A percentile compares a stretch with the other conserved stretches of the same genome.
These are phyloP conservation scores for Andrena cerasifolii DNA, from an alignment of 1,140 invertebrate species.

Conservation along the genomic window DNA sequence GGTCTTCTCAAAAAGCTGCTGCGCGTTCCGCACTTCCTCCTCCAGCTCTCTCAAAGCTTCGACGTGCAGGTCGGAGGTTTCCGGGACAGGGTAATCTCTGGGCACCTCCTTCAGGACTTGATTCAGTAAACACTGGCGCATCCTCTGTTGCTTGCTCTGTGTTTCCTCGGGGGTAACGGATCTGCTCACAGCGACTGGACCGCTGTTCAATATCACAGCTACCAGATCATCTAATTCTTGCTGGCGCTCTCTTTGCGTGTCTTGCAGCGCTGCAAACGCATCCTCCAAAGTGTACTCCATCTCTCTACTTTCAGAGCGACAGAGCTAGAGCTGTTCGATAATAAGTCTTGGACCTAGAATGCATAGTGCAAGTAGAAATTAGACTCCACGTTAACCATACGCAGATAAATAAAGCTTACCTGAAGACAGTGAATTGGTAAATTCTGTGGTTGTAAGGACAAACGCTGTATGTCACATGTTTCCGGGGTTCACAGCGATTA, in stretches of 20 bases:
- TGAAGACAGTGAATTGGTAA: no score
- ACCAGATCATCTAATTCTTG: constrained; percentile 65
- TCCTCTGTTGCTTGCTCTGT: constrained; percentile 52
- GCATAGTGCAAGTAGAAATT: no score
- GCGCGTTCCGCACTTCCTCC: constrained; percentile 43
- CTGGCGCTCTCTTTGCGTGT: constrained; percentile 48
- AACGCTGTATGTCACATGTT: no score
- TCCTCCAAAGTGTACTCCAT: constrained; percentile 71
- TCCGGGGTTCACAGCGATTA: no score
- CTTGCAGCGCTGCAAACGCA: constrained; percentile 63
- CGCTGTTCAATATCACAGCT: constrained; percentile 59
- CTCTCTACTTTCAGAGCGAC: neutral
- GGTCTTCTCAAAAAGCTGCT: constrained; percentile 36
- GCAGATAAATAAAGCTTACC: no score
- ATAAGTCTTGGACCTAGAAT: no score
- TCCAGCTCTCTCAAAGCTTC: constrained; percentile 62
- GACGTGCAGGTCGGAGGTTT: constrained; percentile 64
- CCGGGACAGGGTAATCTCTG: constrained; percentile 64
- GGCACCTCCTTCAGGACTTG: constrained; percentile 58
- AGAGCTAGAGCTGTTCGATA: no score
- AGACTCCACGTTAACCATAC: no score
- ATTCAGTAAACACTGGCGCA: constrained; percentile 57
- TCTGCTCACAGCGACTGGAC: constrained; percentile 9
- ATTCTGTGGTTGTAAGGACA: no score
- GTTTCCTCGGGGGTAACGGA: constrained; percentile 55